Evolutionary conservation across 2,797 vertebrate species (phyloP), one percentile per base, ranked within the genome.

Genomic region (Delichon dasypus): DNA sequence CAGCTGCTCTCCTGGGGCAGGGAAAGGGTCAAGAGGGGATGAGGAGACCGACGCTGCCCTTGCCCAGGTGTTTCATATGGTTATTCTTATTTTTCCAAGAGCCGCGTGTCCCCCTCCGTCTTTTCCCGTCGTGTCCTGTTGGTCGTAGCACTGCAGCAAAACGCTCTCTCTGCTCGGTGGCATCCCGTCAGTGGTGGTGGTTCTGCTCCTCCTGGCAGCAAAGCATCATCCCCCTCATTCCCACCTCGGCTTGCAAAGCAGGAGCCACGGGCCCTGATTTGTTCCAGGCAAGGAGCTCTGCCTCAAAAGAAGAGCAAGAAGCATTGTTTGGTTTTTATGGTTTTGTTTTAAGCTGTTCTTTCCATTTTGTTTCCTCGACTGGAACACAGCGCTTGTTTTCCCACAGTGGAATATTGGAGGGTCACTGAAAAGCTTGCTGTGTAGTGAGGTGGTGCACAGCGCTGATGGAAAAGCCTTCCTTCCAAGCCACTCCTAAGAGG

Each of bases 81-180:
- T 95, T 95, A 89, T 94, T 95, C 88, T 94, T 94, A 84, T 96
- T 95, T 97, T 95, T 76, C 80, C 45, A 67, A 91, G 72, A 91
- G 87, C 86, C 61, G 72, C 61, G 84, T 93, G 88, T 96, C 89
- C 77, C 44, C 18, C 45, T 91, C 82, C 2, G 73, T 95, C 95
- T 94, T 94, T 95, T 95, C 89, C 88, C 50, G 17, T 92, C 48
- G 91, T 96, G 92, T 97, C 96, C 94, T 86, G 67, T 94, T 95
- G 91, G 90, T 94, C 1, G 8, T 91, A 76, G 74, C 85, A 66
- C 66, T 86, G 84, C 55, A 3, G 91, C 67, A 66, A 85, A 77
- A 53, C 0, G 22, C 40, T 57, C 79, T 93, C 75, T 95, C 85
- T 90, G 85, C 93, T 89, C 21, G 16, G 32, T 82, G 90, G 66